A percentile compares a stretch with the other conserved stretches of the same genome.
Conservation (phyloP, 2,797 vertebrate genomes). For the Rhinella marina region DNA sequence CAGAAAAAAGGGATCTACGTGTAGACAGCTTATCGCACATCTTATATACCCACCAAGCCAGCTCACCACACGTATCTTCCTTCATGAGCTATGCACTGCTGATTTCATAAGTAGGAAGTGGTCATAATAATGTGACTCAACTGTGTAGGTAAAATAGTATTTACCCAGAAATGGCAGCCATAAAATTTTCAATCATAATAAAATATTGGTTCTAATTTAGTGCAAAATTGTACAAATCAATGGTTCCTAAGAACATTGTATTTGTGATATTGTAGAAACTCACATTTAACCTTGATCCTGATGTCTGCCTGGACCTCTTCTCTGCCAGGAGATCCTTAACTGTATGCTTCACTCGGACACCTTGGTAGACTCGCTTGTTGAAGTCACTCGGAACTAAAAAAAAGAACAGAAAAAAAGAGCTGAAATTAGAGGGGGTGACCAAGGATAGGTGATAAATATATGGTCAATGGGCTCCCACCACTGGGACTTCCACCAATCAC, state of each 20-base stretch:
- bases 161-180: too few species aligned
- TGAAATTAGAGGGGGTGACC: not conserved
- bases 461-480: too few species aligned
- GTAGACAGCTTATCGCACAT: too few species aligned
- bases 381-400: conserved; percentile 79
- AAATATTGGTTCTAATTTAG: not conserved
- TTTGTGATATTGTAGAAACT: conserved; percentile 68
- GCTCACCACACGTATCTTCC: too few species aligned
- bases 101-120: too few species aligned
- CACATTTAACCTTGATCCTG: conserved; percentile 79
- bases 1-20: too few species aligned
- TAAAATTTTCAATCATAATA: not conserved
- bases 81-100: too few species aligned
- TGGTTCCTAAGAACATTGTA: not conserved
- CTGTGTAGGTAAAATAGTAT: too few species aligned
- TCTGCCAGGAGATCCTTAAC: conserved; percentile 96
- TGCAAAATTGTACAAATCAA: not conserved
- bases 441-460: too few species aligned
- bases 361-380: conserved; percentile 91
- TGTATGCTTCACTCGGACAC: conserved; percentile 93
- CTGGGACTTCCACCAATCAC: too few species aligned
- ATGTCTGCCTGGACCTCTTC: conserved; percentile 87
- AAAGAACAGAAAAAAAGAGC: not conserved
- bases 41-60: too few species aligned
- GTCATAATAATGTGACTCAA: too few species aligned